Percentiles rank a stretch among this genome's conserved stretches.
Evolutionary conservation across 2,113 vertebrate genomes (phyloP).

Genomic region (Porphyrio hochstetteri): DNA sequence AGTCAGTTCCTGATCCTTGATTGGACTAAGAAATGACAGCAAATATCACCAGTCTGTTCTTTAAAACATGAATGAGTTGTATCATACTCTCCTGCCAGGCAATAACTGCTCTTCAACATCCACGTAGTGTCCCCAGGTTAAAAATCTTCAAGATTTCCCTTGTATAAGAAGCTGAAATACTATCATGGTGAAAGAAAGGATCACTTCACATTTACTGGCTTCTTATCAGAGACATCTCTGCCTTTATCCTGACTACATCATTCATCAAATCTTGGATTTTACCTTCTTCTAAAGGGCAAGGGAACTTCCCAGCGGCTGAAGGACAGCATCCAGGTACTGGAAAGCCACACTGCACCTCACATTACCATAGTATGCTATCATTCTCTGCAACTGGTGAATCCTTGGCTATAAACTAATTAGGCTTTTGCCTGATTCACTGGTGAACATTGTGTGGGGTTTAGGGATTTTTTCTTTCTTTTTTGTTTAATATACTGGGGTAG

Average conservation of each 20-base stretch:
- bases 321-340: background rate
- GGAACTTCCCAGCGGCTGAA: background rate
- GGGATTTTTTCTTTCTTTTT: fast-evolving
- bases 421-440: background rate
- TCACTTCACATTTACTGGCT: background rate
- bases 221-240: background rate
- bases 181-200: background rate
- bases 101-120: background rate
- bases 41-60: background rate
- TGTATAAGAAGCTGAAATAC: background rate
- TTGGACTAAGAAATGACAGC: background rate
- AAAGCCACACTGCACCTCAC: background rate
- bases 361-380: background rate
- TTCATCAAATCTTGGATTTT: background rate
- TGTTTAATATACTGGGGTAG: background rate
- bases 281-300: background rate
- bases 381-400: background rate
- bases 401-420: background rate
- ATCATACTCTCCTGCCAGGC: background rate
- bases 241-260: background rate
- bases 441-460: background rate
- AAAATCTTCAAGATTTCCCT: background rate
- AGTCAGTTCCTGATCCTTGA: background rate
- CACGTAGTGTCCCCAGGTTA: background rate
- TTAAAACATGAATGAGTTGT: background rate